A percentile compares a stretch with the other conserved stretches of the same genome.
These are phyloP conservation scores for Hyperoplus immaculatus DNA, from an alignment of 2,797 vertebrate genomes.

Conservation along the genomic window DNA sequence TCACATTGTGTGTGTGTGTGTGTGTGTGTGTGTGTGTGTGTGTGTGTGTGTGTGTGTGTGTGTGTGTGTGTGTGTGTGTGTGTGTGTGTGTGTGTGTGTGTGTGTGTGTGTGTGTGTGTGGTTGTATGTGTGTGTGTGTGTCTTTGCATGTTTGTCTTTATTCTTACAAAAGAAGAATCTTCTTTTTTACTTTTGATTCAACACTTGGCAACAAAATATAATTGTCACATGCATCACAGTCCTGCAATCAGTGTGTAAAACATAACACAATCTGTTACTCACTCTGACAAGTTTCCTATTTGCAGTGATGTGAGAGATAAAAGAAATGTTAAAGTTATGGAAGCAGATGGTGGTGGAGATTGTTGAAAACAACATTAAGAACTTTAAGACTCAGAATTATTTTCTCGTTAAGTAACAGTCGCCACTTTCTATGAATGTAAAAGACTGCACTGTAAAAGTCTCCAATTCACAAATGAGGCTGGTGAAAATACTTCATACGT, in stretches of 20 bases:
- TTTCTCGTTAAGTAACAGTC: background rate
- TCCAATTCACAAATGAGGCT: background rate
- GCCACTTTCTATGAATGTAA: too few species aligned
- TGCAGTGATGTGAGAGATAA: background rate
- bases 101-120: background rate
- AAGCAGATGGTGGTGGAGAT: background rate
- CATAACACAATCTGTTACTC: background rate
- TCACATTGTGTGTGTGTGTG: constrained; percentile 27
- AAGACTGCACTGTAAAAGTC: background rate
- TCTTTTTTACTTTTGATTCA: background rate
- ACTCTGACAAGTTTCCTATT: too few species aligned
- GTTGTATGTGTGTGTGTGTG: background rate
- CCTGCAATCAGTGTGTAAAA: background rate
- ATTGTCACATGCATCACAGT: background rate
- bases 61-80: constrained; percentile 6
- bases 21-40: constrained; percentile 13
- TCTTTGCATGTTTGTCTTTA: background rate
- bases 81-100: background rate
- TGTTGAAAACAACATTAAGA: background rate
- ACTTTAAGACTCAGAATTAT: background rate
- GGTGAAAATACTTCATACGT: background rate
- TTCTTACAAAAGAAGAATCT: background rate
- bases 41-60: constrained; percentile 4
- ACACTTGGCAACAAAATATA: background rate
- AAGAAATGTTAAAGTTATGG: background rate